Base-by-base conservation (phyloP, 2,113 vertebrate species). In the Apaloderma vittatum region DNA sequence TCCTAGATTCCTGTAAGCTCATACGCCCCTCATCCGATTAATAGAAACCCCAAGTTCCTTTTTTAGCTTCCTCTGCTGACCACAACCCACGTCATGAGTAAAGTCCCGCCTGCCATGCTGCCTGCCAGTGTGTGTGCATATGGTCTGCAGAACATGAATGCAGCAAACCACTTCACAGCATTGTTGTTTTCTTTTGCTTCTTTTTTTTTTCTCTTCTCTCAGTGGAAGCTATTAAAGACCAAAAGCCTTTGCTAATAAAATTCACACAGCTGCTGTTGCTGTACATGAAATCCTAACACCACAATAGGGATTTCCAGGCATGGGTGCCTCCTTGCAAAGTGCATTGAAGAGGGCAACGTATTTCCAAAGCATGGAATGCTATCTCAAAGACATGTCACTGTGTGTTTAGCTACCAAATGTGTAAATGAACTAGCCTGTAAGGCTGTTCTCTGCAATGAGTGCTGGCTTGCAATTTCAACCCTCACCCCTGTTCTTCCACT, bases 11-110 rank as follows among this genome's bases (percentile, higher is more conserved):
- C 96, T 91, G 92, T 96, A 96, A 97, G 82, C 77, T 95, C 51
- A 22, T 90, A 65, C 57, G 62, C n/a, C 75, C 70, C 77, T 40
- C 34, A 32, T 66, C 54, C 11, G 4, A 86, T 77, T 75, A 94
- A 93, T 82, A 96, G 95, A 97, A 97, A 96, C 91, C 86, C 86
- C 1, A 5, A 91, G 93, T 96, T 97, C 97, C 95, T 80, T 94
- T 93, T 97, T 92, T 68, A 87, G 82, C 71, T 97, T 97, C 96
- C 96, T 94, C 94, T 97, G 63, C 51, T 97, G 96, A 94, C 96
- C 95, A 94, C 96, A 97, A 82, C 93, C 37, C 90, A 61, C 93
- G 94, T 97, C 95, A 97, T 5, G 34, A 96, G 86, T 71, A 32
- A 77, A 93, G 94, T 91, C 92, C 92, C 14, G 85, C 93, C 90